Base-by-base conservation (phyloP, 2,888 invertebrate genomes). In the Perdita meconis region DNA sequence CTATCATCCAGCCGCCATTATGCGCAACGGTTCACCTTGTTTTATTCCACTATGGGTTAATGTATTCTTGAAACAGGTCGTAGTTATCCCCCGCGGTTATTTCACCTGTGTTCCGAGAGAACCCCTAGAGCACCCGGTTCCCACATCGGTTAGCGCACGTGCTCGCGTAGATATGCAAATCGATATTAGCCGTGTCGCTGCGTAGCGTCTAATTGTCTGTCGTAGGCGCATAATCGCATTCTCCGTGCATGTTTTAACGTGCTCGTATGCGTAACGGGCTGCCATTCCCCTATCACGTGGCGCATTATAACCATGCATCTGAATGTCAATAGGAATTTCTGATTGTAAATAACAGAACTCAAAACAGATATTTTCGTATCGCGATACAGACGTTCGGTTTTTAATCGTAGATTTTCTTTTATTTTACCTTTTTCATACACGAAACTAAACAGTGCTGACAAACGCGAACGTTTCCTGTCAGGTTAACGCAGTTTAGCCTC, bases 121-220 rank as follows among this genome's bases (percentile, higher is more conserved):
- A 56, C 12, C n/a, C n/a, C 24, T 2, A 44, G 26, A 16, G 40
- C 24, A 38, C 5, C 56, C 56, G 40, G 59, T 42, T 59, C 30
- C 60, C 74, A 53, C 57, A 70, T 51, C 36, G 42, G 56, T 22
- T 38, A 40, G 65, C 42, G 69, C 74, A 78, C 68, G 69, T 77
- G 75, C 56, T 47, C 34, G 57, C 60, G 47, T 40, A 66, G 65
- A 65, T 70, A 78, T 57, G 76, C 65, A 76, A 78, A 78, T 75
- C 70, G 61, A 75, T 75, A 78, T 70, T 70, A 53, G 24, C 61
- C 57, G 57, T 57, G 61, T 61, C 56, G 64, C 26, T 75, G 38
- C 55, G 60, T 73, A 60, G 42, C 26, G 57, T 78, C 70, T 75
- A 78, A 78, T 78, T 78, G 78, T 75, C 75, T 73, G 74, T 73